Evolutionary conservation across 2,797 vertebrate species (phyloP).

Genomic region (Mus spretus): DNA sequence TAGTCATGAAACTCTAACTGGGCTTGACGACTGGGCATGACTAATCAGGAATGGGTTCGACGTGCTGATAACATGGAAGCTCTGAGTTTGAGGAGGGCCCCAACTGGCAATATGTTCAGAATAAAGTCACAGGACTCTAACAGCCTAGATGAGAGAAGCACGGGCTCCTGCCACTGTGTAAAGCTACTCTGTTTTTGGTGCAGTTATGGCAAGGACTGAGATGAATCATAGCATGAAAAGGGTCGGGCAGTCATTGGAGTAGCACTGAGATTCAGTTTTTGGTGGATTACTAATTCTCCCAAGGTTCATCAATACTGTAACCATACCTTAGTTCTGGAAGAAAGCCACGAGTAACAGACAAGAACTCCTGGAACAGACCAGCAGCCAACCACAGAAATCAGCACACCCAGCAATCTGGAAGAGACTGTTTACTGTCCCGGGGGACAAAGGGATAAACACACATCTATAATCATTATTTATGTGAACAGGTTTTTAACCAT

Average conservation of each 20-base stretch:
- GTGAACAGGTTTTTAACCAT: constrained; percentile 1
- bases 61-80: background rate
- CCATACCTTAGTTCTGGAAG: constrained; percentile 13
- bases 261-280: constrained; percentile 7
- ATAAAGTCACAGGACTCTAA: background rate
- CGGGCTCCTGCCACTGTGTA: background rate
- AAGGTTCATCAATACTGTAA: background rate
- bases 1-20: background rate
- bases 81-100: background rate
- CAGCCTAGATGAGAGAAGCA: background rate
- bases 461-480: constrained; percentile 55
- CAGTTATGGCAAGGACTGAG: background rate
- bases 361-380: background rate
- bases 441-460: constrained; percentile 52
- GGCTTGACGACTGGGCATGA: background rate
- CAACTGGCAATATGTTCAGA: background rate
- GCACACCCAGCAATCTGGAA: background rate
- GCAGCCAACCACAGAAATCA: background rate
- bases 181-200: background rate
- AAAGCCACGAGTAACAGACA: background rate
- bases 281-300: constrained; percentile 13
- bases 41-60: background rate
- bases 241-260: background rate
- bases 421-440: constrained; percentile 56
- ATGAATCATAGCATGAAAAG: background rate